A percentile compares a stretch with the other conserved stretches of the same genome.
Conservation (phyloP, 1,140 invertebrate genomes). For the Lepidurus packardi region DNA sequence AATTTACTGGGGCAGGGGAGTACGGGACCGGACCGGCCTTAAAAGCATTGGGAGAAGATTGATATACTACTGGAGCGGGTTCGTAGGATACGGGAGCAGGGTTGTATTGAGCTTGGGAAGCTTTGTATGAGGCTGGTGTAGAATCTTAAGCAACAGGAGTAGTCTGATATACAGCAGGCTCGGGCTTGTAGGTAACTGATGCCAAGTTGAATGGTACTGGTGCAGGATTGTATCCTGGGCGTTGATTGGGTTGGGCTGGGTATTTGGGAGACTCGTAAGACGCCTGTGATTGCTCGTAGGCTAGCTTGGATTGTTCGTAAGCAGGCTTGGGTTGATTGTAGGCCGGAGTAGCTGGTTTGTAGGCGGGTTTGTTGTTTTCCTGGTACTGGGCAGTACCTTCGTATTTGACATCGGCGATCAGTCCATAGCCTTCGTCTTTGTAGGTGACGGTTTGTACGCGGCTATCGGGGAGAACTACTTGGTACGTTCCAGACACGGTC, state of each 20-base stretch:
- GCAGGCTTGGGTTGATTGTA: neutral
- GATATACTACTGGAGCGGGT: no score
- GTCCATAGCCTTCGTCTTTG: slow-evolving; percentile 28
- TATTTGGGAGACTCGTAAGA: neutral
- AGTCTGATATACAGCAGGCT: neutral
- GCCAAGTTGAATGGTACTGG: neutral
- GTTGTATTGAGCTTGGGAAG: neutral
- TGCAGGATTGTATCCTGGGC: neutral
- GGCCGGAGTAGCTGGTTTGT: neutral
- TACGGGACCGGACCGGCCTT: no score
- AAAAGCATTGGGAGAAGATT: no score
- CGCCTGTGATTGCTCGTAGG: neutral
- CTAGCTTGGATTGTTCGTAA: neutral
- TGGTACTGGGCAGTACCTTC: slow-evolving; percentile 61
- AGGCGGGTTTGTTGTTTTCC: slow-evolving; percentile 38
- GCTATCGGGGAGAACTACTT: slow-evolving; percentile 37
- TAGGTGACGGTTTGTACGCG: slow-evolving; percentile 36
- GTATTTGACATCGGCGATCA: slow-evolving; percentile 31
- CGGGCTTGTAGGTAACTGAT: neutral
- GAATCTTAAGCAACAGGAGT: neutral
- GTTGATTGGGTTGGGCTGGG: neutral
- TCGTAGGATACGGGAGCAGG: neutral
- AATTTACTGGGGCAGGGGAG: no score
- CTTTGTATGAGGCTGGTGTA: neutral
- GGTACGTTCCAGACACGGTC: slow-evolving; percentile 35